These are phyloP conservation scores for Euthynnus affinis DNA, from an alignment of 2,797 vertebrate species.

Conservation along the genomic window DNA sequence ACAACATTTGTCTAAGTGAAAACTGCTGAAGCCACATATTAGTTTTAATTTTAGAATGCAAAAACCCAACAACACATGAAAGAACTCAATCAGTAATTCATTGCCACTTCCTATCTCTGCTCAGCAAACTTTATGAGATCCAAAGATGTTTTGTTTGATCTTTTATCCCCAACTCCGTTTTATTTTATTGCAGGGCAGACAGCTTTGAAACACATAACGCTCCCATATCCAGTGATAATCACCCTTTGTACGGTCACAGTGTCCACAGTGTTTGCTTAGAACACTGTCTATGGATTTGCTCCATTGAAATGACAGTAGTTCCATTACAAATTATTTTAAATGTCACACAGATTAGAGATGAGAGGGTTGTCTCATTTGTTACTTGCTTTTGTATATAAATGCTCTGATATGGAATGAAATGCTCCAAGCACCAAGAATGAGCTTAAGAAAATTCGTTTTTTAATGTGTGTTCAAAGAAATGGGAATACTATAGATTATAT, in stretches of 20 bases:
- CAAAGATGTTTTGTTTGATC: conserved; percentile 25
- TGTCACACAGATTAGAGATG: conserved; percentile 53
- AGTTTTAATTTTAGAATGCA: background rate
- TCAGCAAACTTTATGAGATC: conserved; percentile 29
- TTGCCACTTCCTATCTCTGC: background rate
- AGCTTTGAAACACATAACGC: conserved; percentile 47
- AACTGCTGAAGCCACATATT: too few relatives aligned
- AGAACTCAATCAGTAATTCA: background rate
- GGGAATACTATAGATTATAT: background rate
- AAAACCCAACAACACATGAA: background rate
- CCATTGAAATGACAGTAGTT: conserved; percentile 27
- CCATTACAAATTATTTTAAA: conserved; percentile 46
- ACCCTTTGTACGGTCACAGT: conserved; percentile 77
- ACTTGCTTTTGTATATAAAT: conserved; percentile 7
- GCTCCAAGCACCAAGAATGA: background rate
- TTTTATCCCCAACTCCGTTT: conserved; percentile 24
- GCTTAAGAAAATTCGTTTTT: background rate
- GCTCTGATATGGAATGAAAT: conserved; percentile 4
- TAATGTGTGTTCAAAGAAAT: too few relatives aligned
- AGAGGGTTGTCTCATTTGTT: conserved; percentile 4
- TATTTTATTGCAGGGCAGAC: conserved; percentile 47
- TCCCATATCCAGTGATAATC: conserved; percentile 41
- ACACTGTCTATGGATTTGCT: conserved; percentile 47
- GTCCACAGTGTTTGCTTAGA: conserved; percentile 58
- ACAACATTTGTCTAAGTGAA: too few relatives aligned